A percentile compares a stretch with the other conserved stretches of the same genome.
phyloP scores from a whole-genome alignment of 2,888 invertebrate genomes.

The Agrotis ipsilon region DNA sequence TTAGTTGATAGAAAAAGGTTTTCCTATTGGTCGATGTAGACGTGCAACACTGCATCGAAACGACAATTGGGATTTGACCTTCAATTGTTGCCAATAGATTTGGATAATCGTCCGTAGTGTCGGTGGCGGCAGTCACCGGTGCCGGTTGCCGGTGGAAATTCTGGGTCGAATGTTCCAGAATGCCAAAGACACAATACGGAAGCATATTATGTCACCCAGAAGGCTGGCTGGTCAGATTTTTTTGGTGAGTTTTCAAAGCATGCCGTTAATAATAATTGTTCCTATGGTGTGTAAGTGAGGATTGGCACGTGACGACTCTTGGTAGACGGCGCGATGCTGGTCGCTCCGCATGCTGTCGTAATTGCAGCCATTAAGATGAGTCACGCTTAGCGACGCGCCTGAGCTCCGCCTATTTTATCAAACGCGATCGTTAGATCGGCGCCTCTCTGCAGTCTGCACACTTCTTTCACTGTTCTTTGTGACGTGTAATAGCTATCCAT shows the following conservation, averaged over 20 bases:
- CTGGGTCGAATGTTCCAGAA: constrained; percentile 71
- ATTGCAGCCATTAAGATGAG: constrained; percentile 90
- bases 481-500: constrained; percentile 45
- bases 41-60: constrained; percentile 78
- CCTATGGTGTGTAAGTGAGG: constrained; percentile 52
- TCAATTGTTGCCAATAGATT: constrained; percentile 77
- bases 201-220: background rate
- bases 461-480: constrained; percentile 63
- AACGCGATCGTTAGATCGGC: constrained; percentile 77
- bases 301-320: constrained; percentile 79
- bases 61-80: constrained; percentile 79
- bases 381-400: constrained; percentile 88
- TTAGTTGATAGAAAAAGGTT: constrained; percentile 77
- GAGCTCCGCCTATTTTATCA: constrained; percentile 84
- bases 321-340: constrained; percentile 65
- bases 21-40: constrained; percentile 74
- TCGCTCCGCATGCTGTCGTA: constrained; percentile 81
- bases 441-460: constrained; percentile 65
- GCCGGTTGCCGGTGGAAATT: constrained; percentile 61
- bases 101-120: constrained; percentile 64
- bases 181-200: constrained; percentile 13
- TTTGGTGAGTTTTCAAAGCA: background rate
- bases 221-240: background rate
- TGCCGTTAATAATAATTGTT: constrained; percentile 18
- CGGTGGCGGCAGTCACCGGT: constrained; percentile 37